Percentiles rank a stretch among this genome's conserved stretches.
Conservation (phyloP, 2,797 vertebrate species). For the Borostomias antarcticus region DNA sequence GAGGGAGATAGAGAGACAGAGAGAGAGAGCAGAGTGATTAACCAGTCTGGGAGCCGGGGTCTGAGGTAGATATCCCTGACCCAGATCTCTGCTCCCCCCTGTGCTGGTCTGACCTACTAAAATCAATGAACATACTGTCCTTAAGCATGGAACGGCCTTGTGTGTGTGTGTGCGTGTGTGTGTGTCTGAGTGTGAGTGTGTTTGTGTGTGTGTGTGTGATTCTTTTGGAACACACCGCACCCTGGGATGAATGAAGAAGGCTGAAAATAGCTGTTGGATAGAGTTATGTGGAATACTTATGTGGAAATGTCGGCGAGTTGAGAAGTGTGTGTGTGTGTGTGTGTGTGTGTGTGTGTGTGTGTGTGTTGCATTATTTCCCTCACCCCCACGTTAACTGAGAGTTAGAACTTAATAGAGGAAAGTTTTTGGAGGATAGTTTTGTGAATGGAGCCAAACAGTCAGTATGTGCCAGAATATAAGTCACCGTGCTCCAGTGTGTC, state of each 20-base stretch:
- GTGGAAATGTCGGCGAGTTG: neutral
- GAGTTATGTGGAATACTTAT: no score
- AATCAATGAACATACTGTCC: slow-evolving; percentile 12
- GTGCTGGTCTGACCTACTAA: slow-evolving; percentile 4
- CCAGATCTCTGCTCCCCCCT: neutral
- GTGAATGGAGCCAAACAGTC: no score
- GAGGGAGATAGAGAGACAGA: neutral
- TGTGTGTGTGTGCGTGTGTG: neutral
- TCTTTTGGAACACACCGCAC: neutral
- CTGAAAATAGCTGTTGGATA: no score
- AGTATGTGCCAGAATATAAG: no score
- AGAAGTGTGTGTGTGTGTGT: slow-evolving; percentile 9
- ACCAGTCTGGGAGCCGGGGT: neutral
- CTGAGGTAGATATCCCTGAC: neutral
- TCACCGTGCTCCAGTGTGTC: no score
- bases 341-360: slow-evolving; percentile 16
- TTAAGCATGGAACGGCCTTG: neutral
- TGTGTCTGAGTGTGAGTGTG: slow-evolving; percentile 10
- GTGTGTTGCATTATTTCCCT: slow-evolving; percentile 11
- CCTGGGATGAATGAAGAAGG: neutral
- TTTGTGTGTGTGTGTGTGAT: neutral
- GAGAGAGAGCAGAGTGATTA: neutral
- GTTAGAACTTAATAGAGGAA: no score
- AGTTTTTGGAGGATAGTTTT: no score
- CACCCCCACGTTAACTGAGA: no score